phyloP scores from a whole-genome alignment of 1,140 invertebrate genomes.

The Apis dorsata region DNA sequence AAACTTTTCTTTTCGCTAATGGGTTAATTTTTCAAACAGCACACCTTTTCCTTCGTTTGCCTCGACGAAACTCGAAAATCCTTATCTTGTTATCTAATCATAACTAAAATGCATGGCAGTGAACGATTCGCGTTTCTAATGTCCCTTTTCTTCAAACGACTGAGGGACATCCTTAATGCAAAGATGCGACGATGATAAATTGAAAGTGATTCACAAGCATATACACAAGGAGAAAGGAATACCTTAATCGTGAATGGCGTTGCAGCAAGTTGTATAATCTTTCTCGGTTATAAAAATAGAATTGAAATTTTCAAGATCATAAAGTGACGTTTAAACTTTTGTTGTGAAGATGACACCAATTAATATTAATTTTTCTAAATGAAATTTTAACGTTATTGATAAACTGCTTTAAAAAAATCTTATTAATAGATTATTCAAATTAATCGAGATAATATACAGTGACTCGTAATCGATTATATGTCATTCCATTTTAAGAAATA shows the following conservation, averaged over 20 bases:
- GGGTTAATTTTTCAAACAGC: not conserved
- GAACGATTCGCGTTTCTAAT: not conserved
- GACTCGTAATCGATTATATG: no score
- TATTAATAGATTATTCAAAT: no score
- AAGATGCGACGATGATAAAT: constrained; percentile 1
- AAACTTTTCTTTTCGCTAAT: not conserved
- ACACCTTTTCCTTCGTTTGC: not conserved
- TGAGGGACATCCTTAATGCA: not conserved
- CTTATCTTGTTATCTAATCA: not conserved
- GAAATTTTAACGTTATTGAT: no score
- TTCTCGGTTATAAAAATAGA: not conserved
- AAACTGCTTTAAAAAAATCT: no score
- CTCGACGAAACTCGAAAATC: not conserved
- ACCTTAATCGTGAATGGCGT: not conserved
- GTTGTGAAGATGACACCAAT: no score
- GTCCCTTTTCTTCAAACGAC: not conserved
- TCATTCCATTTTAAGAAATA: no score
- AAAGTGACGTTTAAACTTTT: not conserved
- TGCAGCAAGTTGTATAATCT: not conserved
- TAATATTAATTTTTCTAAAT: no score
- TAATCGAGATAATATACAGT: no score
- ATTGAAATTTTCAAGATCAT: not conserved
- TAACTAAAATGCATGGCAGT: not conserved
- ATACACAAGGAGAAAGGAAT: not conserved
- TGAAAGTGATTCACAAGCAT: not conserved